Conservation (phyloP, 1,140 invertebrate species). For the Drosophila bocki region DNA sequence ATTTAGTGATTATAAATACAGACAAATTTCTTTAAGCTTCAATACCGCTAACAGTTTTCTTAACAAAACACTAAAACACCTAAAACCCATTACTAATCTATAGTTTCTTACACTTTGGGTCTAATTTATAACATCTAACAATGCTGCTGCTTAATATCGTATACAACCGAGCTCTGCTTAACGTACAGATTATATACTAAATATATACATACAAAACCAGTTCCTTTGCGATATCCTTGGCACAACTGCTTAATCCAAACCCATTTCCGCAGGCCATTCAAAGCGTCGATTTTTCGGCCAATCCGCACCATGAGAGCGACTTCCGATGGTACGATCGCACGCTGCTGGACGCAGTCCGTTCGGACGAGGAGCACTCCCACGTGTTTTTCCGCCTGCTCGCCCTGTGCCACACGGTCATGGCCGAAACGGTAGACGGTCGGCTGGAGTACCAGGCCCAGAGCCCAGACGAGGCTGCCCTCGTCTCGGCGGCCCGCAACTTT, state of each 20-base stretch:
- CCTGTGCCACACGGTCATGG: conserved; percentile 99
- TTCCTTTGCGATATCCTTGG: neutral
- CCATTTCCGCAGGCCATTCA: conserved; percentile 87
- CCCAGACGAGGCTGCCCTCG: conserved; percentile 98
- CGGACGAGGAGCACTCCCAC: conserved; percentile 90
- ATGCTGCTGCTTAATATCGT: conserved; percentile 25
- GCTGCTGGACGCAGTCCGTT: conserved; percentile 93
- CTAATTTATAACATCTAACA: neutral
- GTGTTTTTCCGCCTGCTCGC: conserved; percentile 96
- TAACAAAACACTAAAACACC: neutral
- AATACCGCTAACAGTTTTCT: neutral
- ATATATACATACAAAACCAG: neutral
- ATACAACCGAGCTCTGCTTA: conserved; percentile 30
- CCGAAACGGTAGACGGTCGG: conserved; percentile 93
- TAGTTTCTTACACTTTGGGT: neutral
- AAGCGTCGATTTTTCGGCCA: conserved; percentile 96
- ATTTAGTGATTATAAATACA: neutral
- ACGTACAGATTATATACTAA: conserved; percentile 3
- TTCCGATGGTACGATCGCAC: conserved; percentile 97
- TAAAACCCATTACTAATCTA: neutral
- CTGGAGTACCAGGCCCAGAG: conserved; percentile 93
- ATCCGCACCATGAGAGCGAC: conserved; percentile 95
- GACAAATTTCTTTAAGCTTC: no score
- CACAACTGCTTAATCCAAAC: neutral
- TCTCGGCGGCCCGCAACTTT: conserved; percentile 98